Conservation (phyloP, 2,113 vertebrate genomes). For the Pituophis catenifer region DNA sequence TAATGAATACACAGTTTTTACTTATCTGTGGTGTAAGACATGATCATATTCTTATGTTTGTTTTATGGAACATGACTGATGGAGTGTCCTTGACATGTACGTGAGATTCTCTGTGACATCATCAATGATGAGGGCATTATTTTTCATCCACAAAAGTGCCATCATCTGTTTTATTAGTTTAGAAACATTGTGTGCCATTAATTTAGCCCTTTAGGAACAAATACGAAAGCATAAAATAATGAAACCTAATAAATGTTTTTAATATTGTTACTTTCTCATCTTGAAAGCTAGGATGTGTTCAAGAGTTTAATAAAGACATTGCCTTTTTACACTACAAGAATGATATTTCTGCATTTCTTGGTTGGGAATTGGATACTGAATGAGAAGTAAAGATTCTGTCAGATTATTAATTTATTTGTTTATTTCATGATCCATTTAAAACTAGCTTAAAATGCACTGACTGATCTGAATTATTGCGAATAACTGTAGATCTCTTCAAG, state of each 20-base stretch:
- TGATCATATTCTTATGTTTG: neutral
- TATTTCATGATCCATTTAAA: neutral
- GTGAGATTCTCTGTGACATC: neutral
- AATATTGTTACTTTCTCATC: neutral
- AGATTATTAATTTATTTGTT: neutral
- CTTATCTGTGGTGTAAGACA: neutral
- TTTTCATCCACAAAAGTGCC: neutral
- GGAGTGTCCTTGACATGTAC: neutral
- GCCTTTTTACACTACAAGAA: neutral
- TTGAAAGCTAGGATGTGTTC: neutral
- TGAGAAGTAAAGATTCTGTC: neutral
- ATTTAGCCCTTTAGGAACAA: neutral
- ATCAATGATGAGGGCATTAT: neutral
- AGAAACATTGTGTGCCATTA: neutral
- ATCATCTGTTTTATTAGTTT: neutral
- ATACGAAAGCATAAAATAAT: neutral
- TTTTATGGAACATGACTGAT: neutral
- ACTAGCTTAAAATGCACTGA: neutral
- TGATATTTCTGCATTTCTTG: neutral
- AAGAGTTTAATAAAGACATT: neutral
- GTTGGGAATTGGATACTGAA: neutral
- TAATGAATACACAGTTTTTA: neutral
- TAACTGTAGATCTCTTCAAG: neutral
- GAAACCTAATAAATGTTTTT: neutral
- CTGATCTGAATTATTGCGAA: neutral